These are phyloP conservation scores for Brachyptera putata DNA, from an alignment of 2,888 invertebrate species.

Conservation along the genomic window DNA sequence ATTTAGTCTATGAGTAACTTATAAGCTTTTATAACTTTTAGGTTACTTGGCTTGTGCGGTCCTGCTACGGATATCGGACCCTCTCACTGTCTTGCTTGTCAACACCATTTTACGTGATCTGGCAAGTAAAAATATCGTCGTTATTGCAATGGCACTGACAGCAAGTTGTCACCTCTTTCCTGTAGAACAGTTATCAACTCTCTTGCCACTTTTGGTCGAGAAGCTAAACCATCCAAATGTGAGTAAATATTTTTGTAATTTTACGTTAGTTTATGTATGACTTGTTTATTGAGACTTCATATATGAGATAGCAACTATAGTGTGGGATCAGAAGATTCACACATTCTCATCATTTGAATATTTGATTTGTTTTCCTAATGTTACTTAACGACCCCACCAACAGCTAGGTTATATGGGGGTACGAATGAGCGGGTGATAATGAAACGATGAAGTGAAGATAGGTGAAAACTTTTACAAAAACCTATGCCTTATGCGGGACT, in stretches of 20 bases:
- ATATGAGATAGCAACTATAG: too few relatives aligned
- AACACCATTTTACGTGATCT: slow-evolving; percentile 33
- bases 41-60: slow-evolving; percentile 32
- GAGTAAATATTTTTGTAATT: slow-evolving; percentile 13
- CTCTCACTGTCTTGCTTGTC: slow-evolving; percentile 32
- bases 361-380: too few relatives aligned
- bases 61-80: slow-evolving; percentile 28
- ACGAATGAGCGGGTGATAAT: too few relatives aligned
- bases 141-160: slow-evolving; percentile 29
- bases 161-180: slow-evolving; percentile 31
- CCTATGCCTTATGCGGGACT: too few relatives aligned
- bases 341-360: too few relatives aligned
- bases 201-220: slow-evolving; percentile 29
- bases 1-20: too few relatives aligned
- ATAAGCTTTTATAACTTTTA: slow-evolving; percentile 23
- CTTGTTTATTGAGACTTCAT: too few relatives aligned
- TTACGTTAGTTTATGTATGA: neutral
- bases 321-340: too few relatives aligned
- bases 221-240: slow-evolving; percentile 33
- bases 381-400: too few relatives aligned
- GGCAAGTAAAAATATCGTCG: slow-evolving; percentile 28
- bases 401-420: too few relatives aligned
- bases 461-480: too few relatives aligned
- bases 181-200: slow-evolving; percentile 25
- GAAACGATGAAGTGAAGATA: too few relatives aligned